phyloP scores from a whole-genome alignment of 2,888 invertebrate species.

The Priocnemis perturbator region DNA sequence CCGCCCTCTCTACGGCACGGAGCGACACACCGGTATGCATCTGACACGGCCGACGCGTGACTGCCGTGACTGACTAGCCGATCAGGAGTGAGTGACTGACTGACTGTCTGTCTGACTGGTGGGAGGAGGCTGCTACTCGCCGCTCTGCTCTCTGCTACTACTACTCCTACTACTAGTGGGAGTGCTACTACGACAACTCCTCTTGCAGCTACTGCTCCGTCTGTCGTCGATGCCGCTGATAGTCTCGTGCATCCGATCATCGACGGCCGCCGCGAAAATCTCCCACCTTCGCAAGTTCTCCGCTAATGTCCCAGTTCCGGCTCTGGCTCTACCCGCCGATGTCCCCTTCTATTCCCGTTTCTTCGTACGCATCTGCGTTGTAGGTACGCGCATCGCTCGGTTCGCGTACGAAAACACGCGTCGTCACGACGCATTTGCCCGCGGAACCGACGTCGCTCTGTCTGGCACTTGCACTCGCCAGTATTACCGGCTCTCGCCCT shows the following conservation, averaged over 20 bases:
- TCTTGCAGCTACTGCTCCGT: too few relatives aligned
- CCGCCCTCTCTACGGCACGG: slow-evolving; percentile 14
- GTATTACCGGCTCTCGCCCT: slow-evolving; percentile 35
- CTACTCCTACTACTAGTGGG: background rate
- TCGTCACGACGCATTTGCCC: slow-evolving; percentile 28
- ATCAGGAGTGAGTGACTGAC: slow-evolving; percentile 55
- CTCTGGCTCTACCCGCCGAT: too few relatives aligned
- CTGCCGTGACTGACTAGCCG: slow-evolving; percentile 48
- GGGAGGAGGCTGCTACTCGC: slow-evolving; percentile 31
- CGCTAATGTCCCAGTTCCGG: too few relatives aligned
- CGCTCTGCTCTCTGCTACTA: slow-evolving; percentile 20
- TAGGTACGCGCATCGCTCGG: too few relatives aligned
- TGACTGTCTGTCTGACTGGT: slow-evolving; percentile 57
- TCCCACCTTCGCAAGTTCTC: too few relatives aligned
- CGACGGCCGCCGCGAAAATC: too few relatives aligned
- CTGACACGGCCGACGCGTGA: slow-evolving; percentile 54
- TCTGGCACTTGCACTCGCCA: slow-evolving; percentile 46
- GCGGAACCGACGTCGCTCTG: slow-evolving; percentile 52
- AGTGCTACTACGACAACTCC: too few relatives aligned
- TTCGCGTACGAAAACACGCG: too few relatives aligned
- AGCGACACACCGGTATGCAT: slow-evolving; percentile 43
- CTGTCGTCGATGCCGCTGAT: too few relatives aligned
- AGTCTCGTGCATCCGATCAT: too few relatives aligned
- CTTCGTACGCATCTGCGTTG: too few relatives aligned
- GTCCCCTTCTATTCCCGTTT: too few relatives aligned